These are phyloP conservation scores for Choreutis nemorana DNA, from an alignment of 2,888 invertebrate species.

Conservation along the genomic window DNA sequence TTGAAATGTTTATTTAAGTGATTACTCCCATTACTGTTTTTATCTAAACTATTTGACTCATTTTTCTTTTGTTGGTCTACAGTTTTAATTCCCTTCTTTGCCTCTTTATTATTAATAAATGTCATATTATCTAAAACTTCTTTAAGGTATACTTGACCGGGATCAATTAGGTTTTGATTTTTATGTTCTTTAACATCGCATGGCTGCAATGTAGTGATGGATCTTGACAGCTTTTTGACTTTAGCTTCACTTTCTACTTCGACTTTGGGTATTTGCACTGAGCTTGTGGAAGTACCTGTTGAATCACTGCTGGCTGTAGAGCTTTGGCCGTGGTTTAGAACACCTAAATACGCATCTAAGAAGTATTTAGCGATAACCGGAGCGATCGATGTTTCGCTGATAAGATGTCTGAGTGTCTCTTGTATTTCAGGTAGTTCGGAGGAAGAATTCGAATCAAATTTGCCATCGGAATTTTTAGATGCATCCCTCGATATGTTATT, in stretches of 20 bases:
- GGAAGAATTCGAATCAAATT: slow-evolving; percentile 29
- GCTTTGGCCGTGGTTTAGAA: slow-evolving; percentile 24
- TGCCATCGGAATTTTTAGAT: not conserved
- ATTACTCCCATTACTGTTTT: slow-evolving; percentile 17
- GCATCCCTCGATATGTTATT: slow-evolving; percentile 19
- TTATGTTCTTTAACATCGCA: slow-evolving; percentile 23
- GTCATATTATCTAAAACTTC: slow-evolving; percentile 38
- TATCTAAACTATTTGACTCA: slow-evolving; percentile 16
- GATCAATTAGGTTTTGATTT: slow-evolving; percentile 16
- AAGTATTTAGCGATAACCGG: slow-evolving; percentile 37
- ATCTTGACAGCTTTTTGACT: no score
- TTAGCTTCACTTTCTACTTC: no score
- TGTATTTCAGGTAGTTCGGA: slow-evolving; percentile 33
- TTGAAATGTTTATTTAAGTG: slow-evolving; percentile 20
- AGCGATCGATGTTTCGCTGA: slow-evolving; percentile 33
- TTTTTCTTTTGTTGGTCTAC: slow-evolving; percentile 14
- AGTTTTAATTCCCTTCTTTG: slow-evolving; percentile 13
- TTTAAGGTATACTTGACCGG: slow-evolving; percentile 32
- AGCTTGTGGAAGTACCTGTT: slow-evolving; percentile 19
- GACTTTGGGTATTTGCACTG: slow-evolving; percentile 19
- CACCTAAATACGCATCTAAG: slow-evolving; percentile 33
- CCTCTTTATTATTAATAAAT: slow-evolving; percentile 27
- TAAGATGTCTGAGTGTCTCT: slow-evolving; percentile 35
- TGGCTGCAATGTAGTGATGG: slow-evolving; percentile 6
- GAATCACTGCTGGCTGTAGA: slow-evolving; percentile 9